Base-by-base conservation (phyloP, 2,797 vertebrate genomes). In the Scolopax rusticola region DNA sequence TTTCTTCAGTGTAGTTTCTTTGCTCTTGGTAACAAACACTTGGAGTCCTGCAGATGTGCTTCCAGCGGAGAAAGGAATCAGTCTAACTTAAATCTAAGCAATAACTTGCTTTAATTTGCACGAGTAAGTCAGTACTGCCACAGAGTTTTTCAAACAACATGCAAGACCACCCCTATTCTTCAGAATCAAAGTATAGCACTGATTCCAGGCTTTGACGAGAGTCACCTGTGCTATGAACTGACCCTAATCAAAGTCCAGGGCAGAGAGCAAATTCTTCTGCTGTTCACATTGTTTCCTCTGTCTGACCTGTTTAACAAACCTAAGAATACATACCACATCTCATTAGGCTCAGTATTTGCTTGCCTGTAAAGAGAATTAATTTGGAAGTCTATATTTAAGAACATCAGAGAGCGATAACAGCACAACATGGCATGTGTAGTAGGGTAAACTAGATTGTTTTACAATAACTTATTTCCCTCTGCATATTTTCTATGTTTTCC, bases 281-380 rank as follows among this genome's bases (percentile, higher is more conserved):
- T 84, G 65, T 82, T 96, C 74, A 45, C 40, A 60, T 59, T 79
- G 63, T 90, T 93, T 90, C 84, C 86, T 87, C 63, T 53, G 21
- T 50, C 71, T 69, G 70, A 93, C 67, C 83, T 84, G 47, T 87
- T 77, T 93, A 92, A 87, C 80, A 93, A 95, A 93, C 40, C 48
- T 82, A 82, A 78, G 67, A 71, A 69, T 38, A 87, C 47, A 87
- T 12, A 91, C 47, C 36, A 77, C 33, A 63, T 87, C 91, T 95
- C 77, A 74, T 94, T 90, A 95, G 45, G n/a, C 28, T 90, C 27
- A 77, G 15, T 16, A 54, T 79, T 91, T 84, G 40, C 59, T 65
- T 82, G 28, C 59, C 56, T 64, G 71, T 68, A 89, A 77, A 85
- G 60, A 63, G 92, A 95, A 92, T 76, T 0, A 76, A 24, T 81